Base-by-base conservation (phyloP, 2,797 vertebrate species). In the Heterohyrax brucei region DNA sequence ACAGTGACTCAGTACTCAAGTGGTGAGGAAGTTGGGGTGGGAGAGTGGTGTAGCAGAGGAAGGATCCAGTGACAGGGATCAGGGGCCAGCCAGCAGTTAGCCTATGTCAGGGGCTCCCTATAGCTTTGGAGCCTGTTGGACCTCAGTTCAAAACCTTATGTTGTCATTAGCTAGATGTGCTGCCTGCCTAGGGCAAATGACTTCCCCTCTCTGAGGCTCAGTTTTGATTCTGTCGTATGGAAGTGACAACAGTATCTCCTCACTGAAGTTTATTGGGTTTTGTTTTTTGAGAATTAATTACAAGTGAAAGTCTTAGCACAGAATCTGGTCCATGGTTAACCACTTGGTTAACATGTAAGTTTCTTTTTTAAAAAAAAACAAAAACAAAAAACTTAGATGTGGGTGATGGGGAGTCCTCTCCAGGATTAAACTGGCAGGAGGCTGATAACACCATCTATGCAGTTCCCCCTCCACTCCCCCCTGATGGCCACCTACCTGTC, bases 401-500 rank as follows among this genome's bases (percentile, higher is more conserved):
- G 39, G 50, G 70, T 16, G 7, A 13, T 4, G 39, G 28, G 70
- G 1, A 12, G 5, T 33, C 24, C 72, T 61, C 78, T 87, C 53
- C 13, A 21, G 87, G 50, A 24, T 5, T 44, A 33, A 24, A 14
- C 6, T 28, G 56, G 28, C 72, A 89, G 87, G 77, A 94, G 28
- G 53, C 64, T 59, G 19, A 44, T 79, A 33, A 50, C 16, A 30
- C 59, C 62, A 30, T 14, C 44, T 24, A 12, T 2, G 2, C 6
- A 62, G n/a, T 2, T 44, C 48, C 62, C 5, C 0, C 10, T 48
- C 76, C 53, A 39, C 78, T 8, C 4, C 33, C 48, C 50, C 87
- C 46, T 61, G 5, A 4, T 18, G 21, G 56, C 26, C 70, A 95
- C 96, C 18, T 96, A 98, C 97, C 97, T 94, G 93, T 94, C 96